A percentile compares a stretch with the other conserved stretches of the same genome.
These are phyloP conservation scores for Prunella strophiata DNA, from an alignment of 2,797 vertebrate species.

Conservation along the genomic window DNA sequence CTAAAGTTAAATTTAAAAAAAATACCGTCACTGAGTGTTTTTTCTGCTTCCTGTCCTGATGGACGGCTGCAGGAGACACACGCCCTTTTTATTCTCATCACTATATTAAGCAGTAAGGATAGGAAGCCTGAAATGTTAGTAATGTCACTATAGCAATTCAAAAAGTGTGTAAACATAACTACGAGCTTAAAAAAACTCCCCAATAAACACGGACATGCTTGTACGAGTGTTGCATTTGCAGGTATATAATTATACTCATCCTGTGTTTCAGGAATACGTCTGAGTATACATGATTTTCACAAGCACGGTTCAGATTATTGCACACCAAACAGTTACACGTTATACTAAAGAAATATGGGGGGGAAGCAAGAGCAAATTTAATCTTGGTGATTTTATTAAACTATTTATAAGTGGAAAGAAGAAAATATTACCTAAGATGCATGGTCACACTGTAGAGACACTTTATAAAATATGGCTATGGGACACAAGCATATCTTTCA, in stretches of 20 bases:
- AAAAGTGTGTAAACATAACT: neutral
- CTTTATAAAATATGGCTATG: neutral
- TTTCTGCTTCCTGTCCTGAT: neutral
- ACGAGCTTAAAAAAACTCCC: neutral
- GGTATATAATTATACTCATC: no score
- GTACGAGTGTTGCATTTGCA: neutral
- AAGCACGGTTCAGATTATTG: neutral
- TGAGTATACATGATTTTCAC: neutral
- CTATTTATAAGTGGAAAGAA: neutral
- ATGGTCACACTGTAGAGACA: neutral
- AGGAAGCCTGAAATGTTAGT: neutral
- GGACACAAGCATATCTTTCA: neutral
- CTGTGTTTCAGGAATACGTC: neutral
- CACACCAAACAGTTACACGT: fast-evolving
- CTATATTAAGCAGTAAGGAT: neutral
- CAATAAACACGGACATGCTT: neutral
- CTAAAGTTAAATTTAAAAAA: neutral
- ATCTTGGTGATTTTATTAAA: neutral
- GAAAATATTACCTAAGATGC: neutral
- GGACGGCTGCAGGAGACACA: neutral
- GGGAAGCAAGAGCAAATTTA: neutral
- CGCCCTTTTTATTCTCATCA: neutral
- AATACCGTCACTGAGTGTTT: fast-evolving
- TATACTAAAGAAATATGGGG: neutral
- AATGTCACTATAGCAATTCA: neutral